phyloP scores from a whole-genome alignment of 2,113 vertebrate species.

The Petrocephalus microphthalmus region DNA sequence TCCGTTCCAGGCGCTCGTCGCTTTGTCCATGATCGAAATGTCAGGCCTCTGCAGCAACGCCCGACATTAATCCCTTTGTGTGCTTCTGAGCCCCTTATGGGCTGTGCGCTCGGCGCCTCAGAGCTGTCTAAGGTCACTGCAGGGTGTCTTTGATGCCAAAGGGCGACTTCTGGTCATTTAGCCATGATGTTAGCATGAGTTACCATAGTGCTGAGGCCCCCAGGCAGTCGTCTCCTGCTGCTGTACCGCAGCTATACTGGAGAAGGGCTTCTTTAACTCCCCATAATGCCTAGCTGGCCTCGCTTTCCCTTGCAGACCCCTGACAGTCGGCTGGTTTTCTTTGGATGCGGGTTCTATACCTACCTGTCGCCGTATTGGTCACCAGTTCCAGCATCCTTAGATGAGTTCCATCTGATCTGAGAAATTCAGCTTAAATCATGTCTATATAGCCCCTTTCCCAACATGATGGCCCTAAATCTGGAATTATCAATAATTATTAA shows the following conservation, averaged over 20 bases:
- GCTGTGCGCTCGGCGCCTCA: background rate
- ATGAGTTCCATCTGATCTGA: background rate
- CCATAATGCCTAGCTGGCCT: background rate
- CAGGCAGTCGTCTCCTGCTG: background rate
- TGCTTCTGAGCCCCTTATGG: background rate
- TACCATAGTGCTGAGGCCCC: background rate
- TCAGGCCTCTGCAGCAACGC: background rate
- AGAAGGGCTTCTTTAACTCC: background rate
- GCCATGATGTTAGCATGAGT: background rate
- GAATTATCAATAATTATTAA: background rate
- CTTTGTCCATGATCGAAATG: background rate
- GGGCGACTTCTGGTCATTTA: constrained; percentile 5
- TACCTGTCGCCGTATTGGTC: background rate
- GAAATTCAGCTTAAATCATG: background rate
- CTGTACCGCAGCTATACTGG: background rate
- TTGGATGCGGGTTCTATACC: background rate
- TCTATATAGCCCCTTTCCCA: background rate
- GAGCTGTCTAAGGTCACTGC: background rate
- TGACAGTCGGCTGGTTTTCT: background rate
- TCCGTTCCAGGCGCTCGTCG: background rate
- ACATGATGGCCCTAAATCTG: background rate
- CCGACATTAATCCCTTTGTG: background rate
- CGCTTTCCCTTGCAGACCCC: background rate
- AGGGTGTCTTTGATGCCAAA: background rate
- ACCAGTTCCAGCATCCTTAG: background rate